phyloP scores from a whole-genome alignment of 2,797 vertebrate genomes.

The Xenops minutus region DNA sequence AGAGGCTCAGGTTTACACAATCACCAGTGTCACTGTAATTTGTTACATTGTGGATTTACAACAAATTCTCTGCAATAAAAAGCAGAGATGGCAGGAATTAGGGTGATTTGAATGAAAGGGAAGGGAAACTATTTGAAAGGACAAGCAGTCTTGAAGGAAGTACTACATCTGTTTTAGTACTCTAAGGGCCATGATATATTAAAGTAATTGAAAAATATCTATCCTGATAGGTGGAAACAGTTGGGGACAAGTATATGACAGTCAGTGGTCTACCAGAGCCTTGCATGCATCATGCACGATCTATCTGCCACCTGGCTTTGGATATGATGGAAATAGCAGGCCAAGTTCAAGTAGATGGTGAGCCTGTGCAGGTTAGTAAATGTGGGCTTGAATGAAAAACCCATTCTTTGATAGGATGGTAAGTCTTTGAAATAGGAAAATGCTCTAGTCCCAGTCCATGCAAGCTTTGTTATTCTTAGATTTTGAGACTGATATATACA shows the following conservation, averaged over 20 bases:
- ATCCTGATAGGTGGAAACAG: constrained; percentile 91
- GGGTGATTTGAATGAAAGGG: not conserved
- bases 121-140: not conserved
- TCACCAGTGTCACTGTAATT: not conserved
- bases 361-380: constrained; percentile 90
- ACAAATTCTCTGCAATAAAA: not conserved
- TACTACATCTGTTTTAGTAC: not conserved
- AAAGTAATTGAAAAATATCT: constrained; percentile 36
- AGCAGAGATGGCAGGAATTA: not conserved
- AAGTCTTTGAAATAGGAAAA: not conserved
- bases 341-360: constrained; percentile 94
- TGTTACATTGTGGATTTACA: not conserved
- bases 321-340: constrained; percentile 99
- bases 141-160: not conserved
- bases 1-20: not conserved
- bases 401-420: not conserved
- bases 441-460: not conserved
- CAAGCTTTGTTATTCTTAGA: not conserved
- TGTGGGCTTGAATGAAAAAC: not conserved
- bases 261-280: constrained; percentile 97
- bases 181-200: not conserved
- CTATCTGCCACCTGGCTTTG: constrained; percentile 94
- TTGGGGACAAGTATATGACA: constrained; percentile 99
- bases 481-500: not conserved
- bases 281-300: constrained; percentile 94